Base-by-base conservation (phyloP, 2,888 invertebrate genomes). In the Drosophila affinis region DNA sequence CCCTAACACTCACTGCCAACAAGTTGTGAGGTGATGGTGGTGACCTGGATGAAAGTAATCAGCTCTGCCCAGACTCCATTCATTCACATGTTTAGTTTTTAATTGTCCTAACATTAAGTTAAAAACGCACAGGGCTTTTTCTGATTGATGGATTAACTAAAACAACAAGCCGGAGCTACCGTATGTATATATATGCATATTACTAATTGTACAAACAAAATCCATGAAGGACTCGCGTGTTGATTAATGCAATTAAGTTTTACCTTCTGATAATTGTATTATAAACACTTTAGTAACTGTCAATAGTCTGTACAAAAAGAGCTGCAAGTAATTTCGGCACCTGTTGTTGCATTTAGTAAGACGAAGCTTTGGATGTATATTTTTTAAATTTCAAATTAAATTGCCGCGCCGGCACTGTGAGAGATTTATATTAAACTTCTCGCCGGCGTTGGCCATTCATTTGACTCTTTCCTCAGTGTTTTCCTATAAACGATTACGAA, bases 401-500 rank as follows among this genome's bases (percentile, higher is more conserved):
- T 46, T 32, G 46, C 21, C 47, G 62, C 64, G 61, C 62, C 62
- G 58, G 71, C 74, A 78, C 39, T 85, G 61, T 78, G 87, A 87
- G 91, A 91, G 90, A 90, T 91, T 91, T 91, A 91, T 91, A 91
- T 91, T 91, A 91, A 91, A 91, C 90, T 91, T 91, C 90, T 90
- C 84, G 79, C 78, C 87, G 78, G 72, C 68, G 58, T 45, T 55
- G 48, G 34, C 57, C 34, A 49, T 27, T 34, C 45, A 54, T 61
- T 54, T 61, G 44, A 61, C 48, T 54, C 45, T 52, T 64, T 70
- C 34, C 34, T 29, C 62, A 51, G 62, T 56, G 68, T 71, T 71
- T 69, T 72, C 62, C 69, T 62, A 69, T 69, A 47, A 17, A 14
- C 27, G 51, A 67, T 12, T 58, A 69, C 52, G 18, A 52, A 68